Base-by-base conservation (phyloP, 2,797 vertebrate species). In the Euthynnus affinis region DNA sequence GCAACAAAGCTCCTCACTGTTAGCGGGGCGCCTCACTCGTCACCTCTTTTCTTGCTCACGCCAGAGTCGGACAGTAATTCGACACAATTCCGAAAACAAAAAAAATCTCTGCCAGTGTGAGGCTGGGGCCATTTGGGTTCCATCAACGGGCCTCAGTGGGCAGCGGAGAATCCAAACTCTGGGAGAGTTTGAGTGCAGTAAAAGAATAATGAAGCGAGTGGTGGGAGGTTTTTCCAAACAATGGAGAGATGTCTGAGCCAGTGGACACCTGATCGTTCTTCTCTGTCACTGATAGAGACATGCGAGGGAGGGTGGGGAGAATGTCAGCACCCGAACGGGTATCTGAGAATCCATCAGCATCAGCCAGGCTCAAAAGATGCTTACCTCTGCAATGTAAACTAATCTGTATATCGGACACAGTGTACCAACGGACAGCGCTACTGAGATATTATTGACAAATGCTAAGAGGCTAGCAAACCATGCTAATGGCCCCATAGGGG, bases 1-100 rank as follows among this genome's bases (percentile, higher is more conserved):
- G 22, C 61, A 88, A 93, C 93, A 94, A 90, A 92, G 90, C 73
- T 71, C 66, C 87, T 85, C 85, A 76, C 81, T 93, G 92, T 95
- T 73, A 53, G 49, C 60, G 18, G 56, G 56, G 73, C 10, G 37
- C 61, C 62, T 90, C 87, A 78, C 75, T 88, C 72, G 3, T 76
- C 90, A 82, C 61, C 37, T 57, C 84, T 89, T 89, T 89, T 82
- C 63, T 82, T 78, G 5, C 51, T 51, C 55, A 1, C 3, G 81
- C 65, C 69, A 40, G 64, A 68, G 80, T 78, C 81, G 15, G 86
- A 83, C 22, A 60, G 89, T 87, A 93, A 94, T 82, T 83, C 22
- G 81, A 94, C 85, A 90, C 91, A 80, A 74, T 80, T 81, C 52
- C 46, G 84, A 87, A 87, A 85, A n/a, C n/a, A n/a, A n/a, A 79